Evolutionary conservation across 2,888 invertebrate genomes (phyloP), one percentile per base, ranked within the genome.

Genomic region (Chloroclystis v-ata): DNA sequence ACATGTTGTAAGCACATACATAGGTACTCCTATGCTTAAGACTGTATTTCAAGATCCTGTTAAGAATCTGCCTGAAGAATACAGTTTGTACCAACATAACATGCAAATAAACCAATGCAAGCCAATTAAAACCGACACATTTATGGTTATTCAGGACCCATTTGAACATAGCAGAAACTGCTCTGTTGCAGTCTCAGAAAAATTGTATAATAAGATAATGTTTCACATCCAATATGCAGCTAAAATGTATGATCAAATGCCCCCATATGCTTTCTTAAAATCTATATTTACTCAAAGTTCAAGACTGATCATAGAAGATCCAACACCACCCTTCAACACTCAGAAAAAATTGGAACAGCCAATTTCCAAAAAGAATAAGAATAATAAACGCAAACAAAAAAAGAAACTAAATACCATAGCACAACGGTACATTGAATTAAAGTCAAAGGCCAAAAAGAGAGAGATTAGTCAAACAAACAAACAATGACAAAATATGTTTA

Each of bases 81-180:
- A 87, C 69, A 42, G 61, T 3, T 52, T 70, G 10, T 91, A 90
- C 53, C 84, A 77, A 64, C 11, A 48, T 2, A 69, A 65, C 49
- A 38, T 79, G 1, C 29, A 30, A 6, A 47, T 50, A 1, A 57
- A 67, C n/a, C 5, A 54, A 7, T 65, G 66, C 44, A 54, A 55
- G 43, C 59, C 69, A 0, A 56, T 89, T 8, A 72, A 68, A 47
- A 52, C 69, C 0, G 64, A 80, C 8, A 61, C 72, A 1, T 54
- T 69, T 0, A 70, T 91, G 46, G 91, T 90, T 53, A 50, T 92
- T 4, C 92, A 92, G 68, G 92, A 92, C 73, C 91, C 92, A 0
- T 90, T 91, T 52, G 90, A 91, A 53, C 89, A 90, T 30, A 76
- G 68, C 38, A 78, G 83, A 40, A 92, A 91, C 60, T 65, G 89